Percentiles rank a stretch among this genome's conserved stretches.
Evolutionary conservation across 1,140 invertebrate genomes (phyloP).

Genomic region (Lineus longissimus): DNA sequence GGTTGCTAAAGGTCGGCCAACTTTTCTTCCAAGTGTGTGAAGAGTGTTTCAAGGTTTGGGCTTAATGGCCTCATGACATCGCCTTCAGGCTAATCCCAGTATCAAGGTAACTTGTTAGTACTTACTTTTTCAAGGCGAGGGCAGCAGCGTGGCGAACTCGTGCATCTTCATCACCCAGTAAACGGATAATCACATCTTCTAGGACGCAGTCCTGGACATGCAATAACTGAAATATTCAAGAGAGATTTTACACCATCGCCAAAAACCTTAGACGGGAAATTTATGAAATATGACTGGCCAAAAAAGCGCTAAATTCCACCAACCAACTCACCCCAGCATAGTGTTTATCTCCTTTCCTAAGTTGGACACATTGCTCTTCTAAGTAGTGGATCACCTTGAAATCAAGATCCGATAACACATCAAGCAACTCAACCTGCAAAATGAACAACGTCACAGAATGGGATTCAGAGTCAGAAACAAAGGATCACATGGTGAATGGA

Average conservation of each 20-base stretch:
- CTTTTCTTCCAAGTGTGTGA: too few relatives aligned
- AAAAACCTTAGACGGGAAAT: too few relatives aligned
- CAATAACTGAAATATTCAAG: slow-evolving; percentile 30
- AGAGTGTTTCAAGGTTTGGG: too few relatives aligned
- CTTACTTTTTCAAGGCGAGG: slow-evolving; percentile 67
- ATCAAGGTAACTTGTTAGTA: too few relatives aligned
- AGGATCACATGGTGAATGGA: too few relatives aligned
- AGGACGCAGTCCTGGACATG: slow-evolving; percentile 61
- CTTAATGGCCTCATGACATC: too few relatives aligned
- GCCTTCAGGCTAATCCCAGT: too few relatives aligned
- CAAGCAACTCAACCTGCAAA: slow-evolving; percentile 59
- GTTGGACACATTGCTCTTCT: slow-evolving; percentile 34
- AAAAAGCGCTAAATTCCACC: background rate
- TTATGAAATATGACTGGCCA: background rate
- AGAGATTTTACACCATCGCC: slow-evolving; percentile 8
- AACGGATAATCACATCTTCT: slow-evolving; percentile 60
- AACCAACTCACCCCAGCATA: slow-evolving; percentile 36
- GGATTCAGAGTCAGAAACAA: background rate
- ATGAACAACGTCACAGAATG: slow-evolving; percentile 13
- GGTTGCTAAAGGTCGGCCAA: too few relatives aligned
- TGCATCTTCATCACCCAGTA: slow-evolving; percentile 72
- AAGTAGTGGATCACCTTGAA: slow-evolving; percentile 54
- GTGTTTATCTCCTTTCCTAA: slow-evolving; percentile 28
- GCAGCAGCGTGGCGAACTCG: slow-evolving; percentile 72
- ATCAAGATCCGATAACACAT: slow-evolving; percentile 62